Base-by-base conservation (phyloP, 2,113 vertebrate species). In the Aramus guarauna region DNA sequence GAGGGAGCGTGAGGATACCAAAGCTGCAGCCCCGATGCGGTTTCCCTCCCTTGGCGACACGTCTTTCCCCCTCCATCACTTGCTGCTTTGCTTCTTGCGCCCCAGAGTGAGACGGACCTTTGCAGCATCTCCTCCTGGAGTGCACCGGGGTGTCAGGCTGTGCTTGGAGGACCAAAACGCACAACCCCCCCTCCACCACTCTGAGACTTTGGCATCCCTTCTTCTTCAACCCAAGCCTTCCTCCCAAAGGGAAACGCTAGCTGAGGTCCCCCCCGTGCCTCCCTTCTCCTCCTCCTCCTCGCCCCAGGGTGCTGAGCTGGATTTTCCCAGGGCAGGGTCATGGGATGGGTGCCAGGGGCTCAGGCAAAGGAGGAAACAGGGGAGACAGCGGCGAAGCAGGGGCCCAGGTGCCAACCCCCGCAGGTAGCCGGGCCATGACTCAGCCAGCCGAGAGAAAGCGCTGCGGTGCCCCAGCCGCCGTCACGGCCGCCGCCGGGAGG, bases 361-460 rank as follows among this genome's bases (percentile, higher is more conserved):
- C 85, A 58, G 68, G 60, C 7, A 7, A 29, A 5, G 11, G 82
- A 92, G 97, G 97, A 97, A 97, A 53, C 5, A 6, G 59, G 4
- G 76, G 94, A 97, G 97, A 97, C 96, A 0, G 91, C 9, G 34
- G 85, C 6, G 0, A 67, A 81, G 82, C 85, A 36, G 64, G 79
- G 53, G 29, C 47, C 75, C 90, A 94, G 94, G 94, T 96, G 94
- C 16, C n/a, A 87, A 71, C 76, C 53, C 4, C 9, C 2, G 2
- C 78, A 75, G 85, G 90, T 96, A 93, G 86, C 37, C 12, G 76
- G 59, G 88, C 74, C 2, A 14, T 97, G 97, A 97, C 78, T 97
- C 97, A 97, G 79, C 59, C 52, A 12, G 1, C 34, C 3, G 0
- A 74, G 68, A 58, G 90, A 91, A 75, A 82, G 62, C 23, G 0